Conservation (phyloP, 2,888 invertebrate species). For the Brenthis daphne region DNA sequence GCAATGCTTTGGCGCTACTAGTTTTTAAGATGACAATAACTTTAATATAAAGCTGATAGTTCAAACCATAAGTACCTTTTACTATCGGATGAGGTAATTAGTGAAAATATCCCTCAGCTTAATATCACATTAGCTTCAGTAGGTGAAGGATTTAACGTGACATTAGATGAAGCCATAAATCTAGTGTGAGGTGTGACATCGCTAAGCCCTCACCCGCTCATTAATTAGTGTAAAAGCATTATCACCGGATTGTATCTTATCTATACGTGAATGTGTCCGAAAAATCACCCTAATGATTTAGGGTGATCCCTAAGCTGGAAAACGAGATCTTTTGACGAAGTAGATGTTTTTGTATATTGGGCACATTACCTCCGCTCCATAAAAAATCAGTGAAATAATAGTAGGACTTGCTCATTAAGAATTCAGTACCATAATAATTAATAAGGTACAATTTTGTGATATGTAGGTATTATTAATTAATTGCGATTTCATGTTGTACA, state of each 20-base stretch:
- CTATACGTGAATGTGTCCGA: conserved; percentile 18
- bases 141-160: conserved; percentile 49
- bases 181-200: conserved; percentile 59
- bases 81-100: conserved; percentile 27
- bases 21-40: too few species aligned
- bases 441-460: too few species aligned
- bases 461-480: too few species aligned
- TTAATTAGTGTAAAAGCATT: conserved; percentile 73
- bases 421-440: too few species aligned
- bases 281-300: conserved; percentile 7
- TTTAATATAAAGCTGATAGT: too few species aligned
- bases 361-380: too few species aligned
- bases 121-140: conserved; percentile 33
- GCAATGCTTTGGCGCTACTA: too few species aligned
- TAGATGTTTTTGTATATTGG: background rate
- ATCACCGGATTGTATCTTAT: conserved; percentile 46
- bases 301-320: background rate
- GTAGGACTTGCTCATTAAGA: too few species aligned
- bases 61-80: background rate
- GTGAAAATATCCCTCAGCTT: conserved; percentile 31
- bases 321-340: background rate
- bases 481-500: too few species aligned
- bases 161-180: conserved; percentile 64
- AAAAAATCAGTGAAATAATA: too few species aligned
- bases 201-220: conserved; percentile 66